These are phyloP conservation scores for Apodemia mormo DNA, from an alignment of 2,888 invertebrate genomes.

Conservation along the genomic window DNA sequence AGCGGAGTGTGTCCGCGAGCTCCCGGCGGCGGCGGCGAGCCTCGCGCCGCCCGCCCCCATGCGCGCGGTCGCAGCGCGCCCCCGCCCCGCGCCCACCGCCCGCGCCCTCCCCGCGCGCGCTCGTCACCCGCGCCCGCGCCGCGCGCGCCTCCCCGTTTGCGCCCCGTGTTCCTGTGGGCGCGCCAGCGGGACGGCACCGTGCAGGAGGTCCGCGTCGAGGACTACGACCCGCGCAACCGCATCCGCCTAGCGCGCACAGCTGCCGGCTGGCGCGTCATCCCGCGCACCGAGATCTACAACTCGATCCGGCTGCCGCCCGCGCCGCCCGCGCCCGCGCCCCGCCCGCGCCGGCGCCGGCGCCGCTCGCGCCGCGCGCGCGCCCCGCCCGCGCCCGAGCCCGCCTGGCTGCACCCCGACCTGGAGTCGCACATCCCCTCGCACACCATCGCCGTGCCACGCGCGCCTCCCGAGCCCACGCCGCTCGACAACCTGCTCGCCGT, in stretches of 20 bases:
- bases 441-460: slow-evolving; percentile 79
- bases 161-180: slow-evolving; percentile 93
- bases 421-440: slow-evolving; percentile 84
- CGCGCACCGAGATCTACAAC: slow-evolving; percentile 86
- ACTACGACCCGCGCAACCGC: slow-evolving; percentile 92
- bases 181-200: slow-evolving; percentile 90
- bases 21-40: slow-evolving; percentile 78
- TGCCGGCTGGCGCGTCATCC: slow-evolving; percentile 91
- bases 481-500: slow-evolving; percentile 84
- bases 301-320: slow-evolving; percentile 61
- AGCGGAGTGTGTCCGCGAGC: slow-evolving; percentile 74
- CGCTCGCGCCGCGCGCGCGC: slow-evolving; percentile 42
- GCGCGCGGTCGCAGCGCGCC: slow-evolving; percentile 55
- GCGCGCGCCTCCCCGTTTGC: slow-evolving; percentile 83
- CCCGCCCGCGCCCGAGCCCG: slow-evolving; percentile 44
- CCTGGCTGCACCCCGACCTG: slow-evolving; percentile 76
- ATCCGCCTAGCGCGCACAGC: slow-evolving; percentile 91
- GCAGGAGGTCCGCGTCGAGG: slow-evolving; percentile 92
- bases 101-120: slow-evolving; percentile 76
- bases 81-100: slow-evolving; percentile 62
- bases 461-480: slow-evolving; percentile 73
- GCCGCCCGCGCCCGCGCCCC: slow-evolving; percentile 46
- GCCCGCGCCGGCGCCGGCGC: slow-evolving; percentile 46
- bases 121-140: slow-evolving; percentile 75
- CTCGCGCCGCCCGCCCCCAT: slow-evolving; percentile 79